Evolutionary conservation across 2,888 invertebrate genomes (phyloP).

Genomic region (Lacanobia wlatinum): DNA sequence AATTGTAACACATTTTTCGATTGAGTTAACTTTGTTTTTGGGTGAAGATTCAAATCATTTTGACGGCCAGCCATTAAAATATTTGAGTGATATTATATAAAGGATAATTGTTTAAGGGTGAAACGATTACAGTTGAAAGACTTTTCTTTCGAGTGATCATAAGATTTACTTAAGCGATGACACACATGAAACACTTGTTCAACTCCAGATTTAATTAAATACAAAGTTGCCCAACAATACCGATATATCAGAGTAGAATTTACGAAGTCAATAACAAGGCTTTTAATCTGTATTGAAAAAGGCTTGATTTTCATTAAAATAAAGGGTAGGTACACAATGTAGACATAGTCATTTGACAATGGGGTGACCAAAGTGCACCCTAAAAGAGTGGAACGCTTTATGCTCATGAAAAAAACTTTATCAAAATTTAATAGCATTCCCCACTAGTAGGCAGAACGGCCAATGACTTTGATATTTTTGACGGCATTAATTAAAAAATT

Average conservation of each 20-base stretch:
- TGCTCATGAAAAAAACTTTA: slow-evolving; percentile 78
- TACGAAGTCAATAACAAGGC: slow-evolving; percentile 16
- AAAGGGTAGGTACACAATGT: slow-evolving; percentile 51
- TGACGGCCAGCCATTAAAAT: slow-evolving; percentile 54
- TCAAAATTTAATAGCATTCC: slow-evolving; percentile 84
- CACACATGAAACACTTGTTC: neutral
- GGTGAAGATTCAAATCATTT: slow-evolving; percentile 57
- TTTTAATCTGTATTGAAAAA: slow-evolving; percentile 44
- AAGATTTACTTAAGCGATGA: neutral
- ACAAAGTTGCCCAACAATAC: neutral
- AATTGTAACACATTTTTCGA: slow-evolving; percentile 77
- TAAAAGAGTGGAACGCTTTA: slow-evolving; percentile 80
- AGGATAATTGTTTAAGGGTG: slow-evolving; percentile 48
- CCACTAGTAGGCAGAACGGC: slow-evolving; percentile 81
- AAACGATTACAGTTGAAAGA: slow-evolving; percentile 26
- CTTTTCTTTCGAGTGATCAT: slow-evolving; percentile 6
- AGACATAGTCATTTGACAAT: slow-evolving; percentile 63
- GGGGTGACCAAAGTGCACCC: slow-evolving; percentile 64
- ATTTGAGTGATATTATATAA: slow-evolving; percentile 35
- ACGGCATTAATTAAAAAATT: slow-evolving; percentile 90
- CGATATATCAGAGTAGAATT: neutral
- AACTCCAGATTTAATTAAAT: neutral
- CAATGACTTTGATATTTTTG: slow-evolving; percentile 91
- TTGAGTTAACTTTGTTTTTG: slow-evolving; percentile 68
- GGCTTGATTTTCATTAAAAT: slow-evolving; percentile 58